phyloP scores from a whole-genome alignment of 2,888 invertebrate species.

The Malthinus seriepunctatus region DNA sequence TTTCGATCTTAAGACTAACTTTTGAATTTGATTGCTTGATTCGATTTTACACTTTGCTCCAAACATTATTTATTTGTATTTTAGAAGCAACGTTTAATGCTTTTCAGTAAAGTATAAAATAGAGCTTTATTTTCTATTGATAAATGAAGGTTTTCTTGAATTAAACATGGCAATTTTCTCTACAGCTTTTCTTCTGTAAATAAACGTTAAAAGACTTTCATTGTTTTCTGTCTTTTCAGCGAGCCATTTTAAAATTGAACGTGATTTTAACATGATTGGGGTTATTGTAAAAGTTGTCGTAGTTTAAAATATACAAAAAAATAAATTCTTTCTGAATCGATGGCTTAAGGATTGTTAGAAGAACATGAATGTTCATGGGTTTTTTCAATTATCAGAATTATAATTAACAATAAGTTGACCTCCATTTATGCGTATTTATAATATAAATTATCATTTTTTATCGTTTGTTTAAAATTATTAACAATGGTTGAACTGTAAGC shows the following conservation, averaged over 20 bases:
- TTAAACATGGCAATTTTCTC: constrained; percentile 24
- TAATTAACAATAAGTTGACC: not conserved
- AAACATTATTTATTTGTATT: no score
- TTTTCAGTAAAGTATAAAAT: no score
- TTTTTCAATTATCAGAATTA: not conserved
- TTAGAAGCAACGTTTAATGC: no score
- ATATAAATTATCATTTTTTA: not conserved
- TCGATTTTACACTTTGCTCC: no score
- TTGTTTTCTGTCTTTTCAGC: constrained; percentile 12
- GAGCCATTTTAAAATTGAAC: constrained; percentile 13
- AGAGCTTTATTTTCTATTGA: not conserved
- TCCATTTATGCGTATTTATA: not conserved
- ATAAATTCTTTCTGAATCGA: not conserved
- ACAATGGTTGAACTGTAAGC: not conserved
- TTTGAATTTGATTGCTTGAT: no score
- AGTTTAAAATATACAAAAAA: not conserved
- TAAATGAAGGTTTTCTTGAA: constrained; percentile 25
- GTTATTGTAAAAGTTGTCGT: constrained; percentile 10
- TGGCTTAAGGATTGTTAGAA: not conserved
- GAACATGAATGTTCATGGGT: not conserved
- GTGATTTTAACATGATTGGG: constrained; percentile 26
- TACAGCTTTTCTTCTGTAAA: constrained; percentile 1
- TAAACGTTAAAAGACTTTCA: constrained; percentile 16
- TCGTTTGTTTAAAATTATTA: not conserved
- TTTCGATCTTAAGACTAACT: no score